These are phyloP conservation scores for Corbicula japonica DNA, from an alignment of 2,888 invertebrate genomes.

Conservation along the genomic window DNA sequence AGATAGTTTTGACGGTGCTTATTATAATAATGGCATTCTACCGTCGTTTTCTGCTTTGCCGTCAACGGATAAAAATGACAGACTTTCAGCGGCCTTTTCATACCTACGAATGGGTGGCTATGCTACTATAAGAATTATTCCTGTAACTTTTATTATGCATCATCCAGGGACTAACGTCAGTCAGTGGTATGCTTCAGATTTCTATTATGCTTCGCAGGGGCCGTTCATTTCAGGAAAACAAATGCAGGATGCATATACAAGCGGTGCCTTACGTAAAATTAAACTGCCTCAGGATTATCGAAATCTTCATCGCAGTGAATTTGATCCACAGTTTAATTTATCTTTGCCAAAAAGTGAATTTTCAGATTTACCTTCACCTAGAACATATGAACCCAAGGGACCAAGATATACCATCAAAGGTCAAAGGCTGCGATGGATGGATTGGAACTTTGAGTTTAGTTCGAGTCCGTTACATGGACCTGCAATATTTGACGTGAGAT, in stretches of 20 bases:
- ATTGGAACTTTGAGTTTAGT: constrained; percentile 71
- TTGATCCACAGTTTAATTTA: constrained; percentile 22
- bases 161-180: constrained; percentile 47
- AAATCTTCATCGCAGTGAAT: constrained; percentile 15
- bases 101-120: constrained; percentile 16
- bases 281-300: constrained; percentile 46
- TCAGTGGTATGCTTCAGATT: constrained; percentile 52
- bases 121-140: constrained; percentile 51
- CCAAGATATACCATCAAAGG: constrained; percentile 68
- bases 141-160: constrained; percentile 51
- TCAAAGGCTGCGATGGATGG: constrained; percentile 69
- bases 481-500: constrained; percentile 61
- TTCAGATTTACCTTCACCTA: constrained; percentile 63
- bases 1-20: constrained; percentile 66
- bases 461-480: constrained; percentile 61
- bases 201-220: constrained; percentile 61
- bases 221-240: constrained; percentile 52
- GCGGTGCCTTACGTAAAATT: constrained; percentile 39
- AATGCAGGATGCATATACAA: constrained; percentile 47
- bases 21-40: constrained; percentile 16
- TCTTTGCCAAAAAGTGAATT: constrained; percentile 47
- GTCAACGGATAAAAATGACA: constrained; percentile 38
- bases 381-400: constrained; percentile 66
- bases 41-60: constrained; percentile 34
- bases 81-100: constrained; percentile 39